Base-by-base conservation (phyloP, 2,113 vertebrate genomes). In the Callithrix jacchus region DNA sequence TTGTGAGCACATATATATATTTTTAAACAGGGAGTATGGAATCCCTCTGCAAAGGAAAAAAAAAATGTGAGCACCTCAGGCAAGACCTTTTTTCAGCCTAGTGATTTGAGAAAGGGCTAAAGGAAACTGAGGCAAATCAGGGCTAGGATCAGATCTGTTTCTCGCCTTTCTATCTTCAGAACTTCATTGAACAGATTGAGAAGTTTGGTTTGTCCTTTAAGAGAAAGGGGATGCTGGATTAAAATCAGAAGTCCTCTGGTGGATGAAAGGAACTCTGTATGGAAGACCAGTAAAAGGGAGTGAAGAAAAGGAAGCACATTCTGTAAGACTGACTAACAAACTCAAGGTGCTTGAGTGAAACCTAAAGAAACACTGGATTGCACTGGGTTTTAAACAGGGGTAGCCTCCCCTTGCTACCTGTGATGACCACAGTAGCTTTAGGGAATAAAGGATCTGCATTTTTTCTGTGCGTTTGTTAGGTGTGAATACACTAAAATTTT, bases 151-250 rank as follows among this genome's bases (percentile, higher is more conserved):
- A 68, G n/a, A 56, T 68, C 30, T 27, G 10, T 12, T 42, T 16
- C 52, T 4, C 1, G 4, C 20, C 23, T 6, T 71, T n/a, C 76
- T 71, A 2, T n/a, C 17, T 81, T 80, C 42, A 74, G 3, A 81
- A 6, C 6, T 91, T 45, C 27, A 35, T 9, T 74, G 66, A 76
- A 35, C 54, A 47, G n/a, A 35, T 35, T 84, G 81, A 87, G 54
- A 95, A 89, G 27, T 76, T 40, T 89, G 61, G 11, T 70, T 94
- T 96, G 89, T 37, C 18, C 9, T 83, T 54, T n/a, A 45, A 73
- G 54, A 91, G 13, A 27, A 64, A n/a, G 27, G 54, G 87, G 40
- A 80, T 17, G 18, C 30, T 86, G 30, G 52, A 7, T 80, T 10
- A 10, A 95, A 95, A 87, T 73, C 70, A 82, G 47, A 77, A 89